Evolutionary conservation across 2,888 invertebrate species (phyloP), one percentile per base, ranked within the genome.

Genomic region (Heliconius cydno): DNA sequence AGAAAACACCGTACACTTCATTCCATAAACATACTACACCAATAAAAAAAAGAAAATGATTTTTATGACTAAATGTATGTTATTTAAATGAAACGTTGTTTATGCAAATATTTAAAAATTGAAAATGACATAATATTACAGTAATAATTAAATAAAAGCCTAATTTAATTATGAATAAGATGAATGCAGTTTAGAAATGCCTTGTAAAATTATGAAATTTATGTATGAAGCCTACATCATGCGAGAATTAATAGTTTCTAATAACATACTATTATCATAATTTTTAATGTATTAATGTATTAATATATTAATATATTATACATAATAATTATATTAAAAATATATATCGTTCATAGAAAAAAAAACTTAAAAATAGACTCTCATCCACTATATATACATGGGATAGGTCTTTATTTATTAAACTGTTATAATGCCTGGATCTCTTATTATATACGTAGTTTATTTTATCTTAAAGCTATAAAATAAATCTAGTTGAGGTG

Each of bases 401-500:
- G 52, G 78, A 78, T 73, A 73, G 66, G 22, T 73, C 38, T n/a
- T 10, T 12, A 25, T 13, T 66, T 52, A 72, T 19, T 71, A 52
- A 52, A 46, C 34, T 15, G 22, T 63, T 74, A 63, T 38, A 25
- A n/a, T 72, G 22, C 28, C 28, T 30, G 46, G 34, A 46, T 22
- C 30, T 30, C n/a, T 28, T 65, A 46, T 46, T 13, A 65, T 66
- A 71, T 65, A 13, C 41, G 25, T 65, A 13, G 25, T 13, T 65
- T 28, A 65, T 22, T n/a, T 72, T 28, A 65, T 52, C 77, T 80
- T 82, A 79, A 70, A 63, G 15, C 75, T 75, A 73, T 28, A 34
- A 15, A 60, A 73, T 75, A 65, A 71, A 78, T 52, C 82, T 84
- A 90, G 75, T 86, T 92, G 92, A 92, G 92, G 92, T 92, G 93